Conservation (phyloP, 2,888 invertebrate species). For the Chaetogeoica ovagalla region DNA sequence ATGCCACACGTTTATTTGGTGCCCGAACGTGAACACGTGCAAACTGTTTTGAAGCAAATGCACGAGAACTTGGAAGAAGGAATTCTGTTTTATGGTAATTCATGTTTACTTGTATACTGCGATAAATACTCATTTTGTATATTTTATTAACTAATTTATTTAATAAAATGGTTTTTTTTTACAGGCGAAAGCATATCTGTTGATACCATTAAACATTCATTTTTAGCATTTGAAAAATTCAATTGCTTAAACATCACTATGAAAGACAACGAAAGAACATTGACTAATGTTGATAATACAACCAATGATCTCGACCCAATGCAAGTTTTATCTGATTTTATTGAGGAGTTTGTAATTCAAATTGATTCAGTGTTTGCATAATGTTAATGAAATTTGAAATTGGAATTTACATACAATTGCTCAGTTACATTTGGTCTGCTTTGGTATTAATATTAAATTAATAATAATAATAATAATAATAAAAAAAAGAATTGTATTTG, state of each 20-base stretch:
- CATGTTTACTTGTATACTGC: background rate
- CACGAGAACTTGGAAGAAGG: slow-evolving; percentile 28
- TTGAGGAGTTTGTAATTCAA: slow-evolving; percentile 26
- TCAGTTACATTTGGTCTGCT: background rate
- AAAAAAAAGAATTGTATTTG: background rate
- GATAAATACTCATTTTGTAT: background rate
- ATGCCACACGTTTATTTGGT: background rate
- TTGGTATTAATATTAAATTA: background rate
- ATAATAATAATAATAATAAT: too few species aligned
- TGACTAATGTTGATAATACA: slow-evolving; percentile 6
- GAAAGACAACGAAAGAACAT: slow-evolving; percentile 19
- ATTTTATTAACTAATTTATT: background rate
- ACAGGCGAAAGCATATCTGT: slow-evolving; percentile 47
- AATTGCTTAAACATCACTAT: slow-evolving; percentile 11
- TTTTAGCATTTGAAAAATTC: slow-evolving; percentile 42
- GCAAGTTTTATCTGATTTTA: slow-evolving; percentile 3
- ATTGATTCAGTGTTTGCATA: background rate
- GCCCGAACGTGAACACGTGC: slow-evolving; percentile 26
- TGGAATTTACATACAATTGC: background rate
- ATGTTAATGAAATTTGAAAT: background rate
- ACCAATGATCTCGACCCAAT: background rate
- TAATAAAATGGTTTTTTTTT: background rate
- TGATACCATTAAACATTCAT: slow-evolving; percentile 40
- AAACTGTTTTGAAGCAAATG: slow-evolving; percentile 42
- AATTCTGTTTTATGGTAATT: slow-evolving; percentile 37